Evolutionary conservation across 1,140 invertebrate species (phyloP), one percentile per base, ranked within the genome.

Genomic region (Rhopalosiphum maidis): DNA sequence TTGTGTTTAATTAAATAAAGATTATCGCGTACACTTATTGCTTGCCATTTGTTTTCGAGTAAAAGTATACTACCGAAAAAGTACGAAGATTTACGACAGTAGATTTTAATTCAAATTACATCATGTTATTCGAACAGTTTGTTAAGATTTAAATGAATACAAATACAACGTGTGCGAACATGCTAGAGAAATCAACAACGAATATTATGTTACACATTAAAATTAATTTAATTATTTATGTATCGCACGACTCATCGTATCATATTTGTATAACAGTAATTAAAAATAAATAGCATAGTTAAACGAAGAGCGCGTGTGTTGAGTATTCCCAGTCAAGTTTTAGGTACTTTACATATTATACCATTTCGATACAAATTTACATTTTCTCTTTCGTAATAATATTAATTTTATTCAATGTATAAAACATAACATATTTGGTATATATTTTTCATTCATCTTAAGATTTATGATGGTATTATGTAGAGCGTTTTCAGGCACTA

Each of bases 171-270:
- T 21, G n/a, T 77, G 30, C 15, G 30, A 68, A 68, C 60, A n/a
- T n/a, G 2, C 60, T n/a, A 11, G 30, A 77, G 60, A 30, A 77
- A 77, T 77, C 60, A n/a, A n/a, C 30, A 77, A 15, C n/a, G 60
- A 77, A 77, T 77, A 77, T 77, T 77, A n/a, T n/a, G 60, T 77
- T 77, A 77, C 60, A 35, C 60, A 6, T 77, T 77, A 77, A n/a
- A 77, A 77, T 77, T 77, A 77, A 77, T 77, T 77, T n/a, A 77
- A n/a, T n/a, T 77, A 77, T 77, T n/a, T n/a, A 35, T 77, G 30
- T 35, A 21, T 77, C 60, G 0, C 60, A 77, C 30, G 15, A 18
- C 9, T 60, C 30, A 30, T n/a, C 30, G 60, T n/a, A 68, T 68
- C 15, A 77, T n/a, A 77, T 77, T 77, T 77, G 60, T 35, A 77